phyloP scores from a whole-genome alignment of 1,140 invertebrate genomes.

The Leptopilina boulardi region DNA sequence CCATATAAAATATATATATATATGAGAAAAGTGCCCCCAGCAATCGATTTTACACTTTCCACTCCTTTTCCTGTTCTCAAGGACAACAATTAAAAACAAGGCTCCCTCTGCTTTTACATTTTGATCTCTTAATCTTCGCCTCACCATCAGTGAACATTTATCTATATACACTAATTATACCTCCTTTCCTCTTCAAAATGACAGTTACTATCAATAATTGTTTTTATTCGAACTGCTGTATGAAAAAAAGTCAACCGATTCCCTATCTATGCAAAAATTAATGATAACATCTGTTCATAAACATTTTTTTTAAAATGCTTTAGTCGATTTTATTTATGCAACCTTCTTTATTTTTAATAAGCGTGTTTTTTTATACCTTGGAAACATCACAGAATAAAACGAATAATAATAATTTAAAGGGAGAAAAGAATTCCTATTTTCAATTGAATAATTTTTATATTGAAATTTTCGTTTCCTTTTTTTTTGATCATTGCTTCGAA shows the following conservation, averaged over 20 bases:
- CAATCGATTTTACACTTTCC: background rate
- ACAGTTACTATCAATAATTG: background rate
- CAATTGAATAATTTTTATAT: no score
- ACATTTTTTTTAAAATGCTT: no score
- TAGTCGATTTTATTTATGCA: no score
- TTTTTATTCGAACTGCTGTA: background rate
- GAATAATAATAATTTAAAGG: no score
- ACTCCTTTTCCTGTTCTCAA: background rate
- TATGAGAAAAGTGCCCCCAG: background rate
- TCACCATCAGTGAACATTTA: background rate
- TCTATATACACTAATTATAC: background rate
- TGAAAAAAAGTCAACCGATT: background rate
- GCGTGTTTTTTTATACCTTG: no score
- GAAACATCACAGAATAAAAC: no score
- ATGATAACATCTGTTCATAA: background rate
- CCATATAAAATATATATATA: background rate
- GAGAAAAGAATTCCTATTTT: no score
- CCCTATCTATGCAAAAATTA: background rate
- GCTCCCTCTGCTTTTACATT: background rate
- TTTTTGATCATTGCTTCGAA: no score
- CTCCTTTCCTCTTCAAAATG: background rate
- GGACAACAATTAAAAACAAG: conserved; percentile 1
- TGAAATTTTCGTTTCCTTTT: no score
- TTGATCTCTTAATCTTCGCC: background rate
- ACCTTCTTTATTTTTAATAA: no score